Conservation (phyloP, 1,140 invertebrate genomes). For the Bombus sylvicola region DNA sequence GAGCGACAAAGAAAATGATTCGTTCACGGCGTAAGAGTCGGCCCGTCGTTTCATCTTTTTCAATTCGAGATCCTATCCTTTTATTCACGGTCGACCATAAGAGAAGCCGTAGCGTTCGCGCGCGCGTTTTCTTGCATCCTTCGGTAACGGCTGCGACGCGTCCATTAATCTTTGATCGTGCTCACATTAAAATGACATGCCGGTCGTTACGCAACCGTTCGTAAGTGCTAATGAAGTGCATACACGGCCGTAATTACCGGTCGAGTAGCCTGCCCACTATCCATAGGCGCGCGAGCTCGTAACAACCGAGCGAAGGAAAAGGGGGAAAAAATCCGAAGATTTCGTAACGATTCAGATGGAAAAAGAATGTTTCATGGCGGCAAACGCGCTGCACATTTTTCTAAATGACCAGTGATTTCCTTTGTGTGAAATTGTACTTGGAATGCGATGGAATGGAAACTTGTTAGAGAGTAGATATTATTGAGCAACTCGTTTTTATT, state of each 20-base stretch:
- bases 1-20: neutral
- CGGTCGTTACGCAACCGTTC: conserved; percentile 75
- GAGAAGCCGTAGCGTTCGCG: conserved; percentile 14
- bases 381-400: neutral
- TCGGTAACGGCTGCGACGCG: conserved; percentile 68
- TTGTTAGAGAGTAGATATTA: neutral
- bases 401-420: neutral
- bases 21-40: neutral
- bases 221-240: conserved; percentile 80
- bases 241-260: conserved; percentile 78
- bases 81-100: conserved; percentile 44
- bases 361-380: conserved; percentile 11
- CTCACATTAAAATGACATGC: conserved; percentile 79
- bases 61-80: conserved; percentile 43
- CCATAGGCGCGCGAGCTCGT: conserved; percentile 59
- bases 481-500: neutral
- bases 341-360: conserved; percentile 21
- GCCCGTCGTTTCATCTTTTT: conserved; percentile 47
- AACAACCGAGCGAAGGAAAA: conserved; percentile 61
- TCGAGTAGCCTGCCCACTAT: conserved; percentile 76
- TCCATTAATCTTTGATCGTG: conserved; percentile 79
- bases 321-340: conserved; percentile 30
- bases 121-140: conserved; percentile 71
- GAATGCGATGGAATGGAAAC: neutral
- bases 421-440: neutral